Percentiles rank a stretch among this genome's conserved stretches.
Evolutionary conservation across 35 echinoderm and acorn worm genomes (phyloP).

Genomic region (Heliocidaris erythrogramma): DNA sequence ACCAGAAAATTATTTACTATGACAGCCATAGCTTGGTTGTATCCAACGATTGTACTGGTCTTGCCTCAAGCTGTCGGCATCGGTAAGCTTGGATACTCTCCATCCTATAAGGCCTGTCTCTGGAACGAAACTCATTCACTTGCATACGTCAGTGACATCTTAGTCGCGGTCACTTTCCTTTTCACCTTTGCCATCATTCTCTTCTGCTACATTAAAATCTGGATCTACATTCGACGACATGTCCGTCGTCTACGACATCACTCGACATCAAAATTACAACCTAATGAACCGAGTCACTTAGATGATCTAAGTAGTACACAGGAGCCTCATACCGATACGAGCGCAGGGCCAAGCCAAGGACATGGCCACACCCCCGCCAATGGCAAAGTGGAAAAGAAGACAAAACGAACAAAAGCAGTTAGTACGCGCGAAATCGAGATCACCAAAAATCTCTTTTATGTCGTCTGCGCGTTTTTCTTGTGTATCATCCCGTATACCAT

Average conservation of each 20-base stretch:
- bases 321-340: conserved; percentile 17
- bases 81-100: conserved; percentile 66
- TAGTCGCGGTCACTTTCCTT: conserved; percentile 53
- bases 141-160: conserved; percentile 55
- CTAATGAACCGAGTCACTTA: conserved; percentile 21
- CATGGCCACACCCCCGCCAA: neutral
- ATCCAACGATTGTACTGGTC: conserved; percentile 53
- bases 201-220: conserved; percentile 78
- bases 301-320: conserved; percentile 1
- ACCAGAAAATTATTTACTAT: conserved; percentile 54
- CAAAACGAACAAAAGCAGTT: neutral
- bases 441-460: conserved; percentile 82
- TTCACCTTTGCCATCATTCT: conserved; percentile 66
- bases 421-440: conserved; percentile 73
- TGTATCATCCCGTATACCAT: conserved; percentile 70
- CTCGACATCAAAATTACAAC: neutral
- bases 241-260: conserved; percentile 52
- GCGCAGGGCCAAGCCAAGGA: neutral
- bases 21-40: conserved; percentile 64
- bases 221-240: conserved; percentile 61
- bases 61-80: conserved; percentile 55
- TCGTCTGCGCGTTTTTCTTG: conserved; percentile 69
- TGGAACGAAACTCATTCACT: conserved; percentile 43
- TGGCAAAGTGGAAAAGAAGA: neutral
- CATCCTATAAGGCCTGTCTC: conserved; percentile 67